phyloP scores from a whole-genome alignment of 2,113 vertebrate genomes.

The Callorhinus ursinus region DNA sequence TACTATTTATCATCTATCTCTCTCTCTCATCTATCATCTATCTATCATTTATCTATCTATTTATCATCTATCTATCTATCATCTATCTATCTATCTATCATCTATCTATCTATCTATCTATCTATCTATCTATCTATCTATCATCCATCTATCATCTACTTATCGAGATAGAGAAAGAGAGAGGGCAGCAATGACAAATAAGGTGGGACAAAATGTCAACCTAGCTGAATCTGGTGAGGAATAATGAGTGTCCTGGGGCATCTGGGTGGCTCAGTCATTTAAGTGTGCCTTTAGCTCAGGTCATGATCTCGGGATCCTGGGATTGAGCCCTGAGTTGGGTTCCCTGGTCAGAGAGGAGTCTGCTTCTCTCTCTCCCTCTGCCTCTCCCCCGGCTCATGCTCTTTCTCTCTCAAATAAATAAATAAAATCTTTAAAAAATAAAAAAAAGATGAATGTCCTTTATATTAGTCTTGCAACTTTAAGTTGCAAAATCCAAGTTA shows the following conservation, averaged over 20 bases:
- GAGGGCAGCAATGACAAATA: neutral
- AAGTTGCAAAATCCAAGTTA: constrained; percentile 1
- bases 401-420: neutral
- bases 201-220: neutral
- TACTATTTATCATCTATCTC: neutral
- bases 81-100: neutral
- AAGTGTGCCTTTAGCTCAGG: neutral
- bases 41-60: neutral
- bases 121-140: neutral
- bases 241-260: neutral
- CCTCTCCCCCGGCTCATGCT: neutral
- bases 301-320: neutral
- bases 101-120: neutral
- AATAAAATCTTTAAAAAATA: neutral
- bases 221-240: neutral
- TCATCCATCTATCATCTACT: too few species aligned
- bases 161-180: neutral
- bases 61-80: neutral
- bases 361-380: neutral
- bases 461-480: neutral
- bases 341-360: neutral
- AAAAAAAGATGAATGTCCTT: neutral
- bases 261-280: neutral
- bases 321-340: neutral
- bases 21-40: too few species aligned